Base-by-base conservation (phyloP, 2,113 vertebrate genomes). In the Tretioscincus oriximinensis region DNA sequence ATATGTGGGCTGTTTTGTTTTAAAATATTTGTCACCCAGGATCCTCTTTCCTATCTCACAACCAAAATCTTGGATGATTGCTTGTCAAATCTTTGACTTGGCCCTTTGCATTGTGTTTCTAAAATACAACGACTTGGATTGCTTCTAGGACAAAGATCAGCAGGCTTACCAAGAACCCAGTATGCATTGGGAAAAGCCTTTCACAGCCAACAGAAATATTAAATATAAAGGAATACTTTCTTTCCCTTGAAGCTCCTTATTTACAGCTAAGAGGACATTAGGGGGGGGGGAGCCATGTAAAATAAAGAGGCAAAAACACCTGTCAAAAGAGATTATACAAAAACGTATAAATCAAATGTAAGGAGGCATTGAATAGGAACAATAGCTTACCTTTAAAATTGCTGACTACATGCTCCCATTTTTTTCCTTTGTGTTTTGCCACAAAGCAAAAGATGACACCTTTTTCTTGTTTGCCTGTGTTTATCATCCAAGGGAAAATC, bases 41-140 rank as follows among this genome's bases (percentile, higher is more conserved):
- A 31, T 9, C 22, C 28, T 66, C 14, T 86, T 84, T 6, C 0
- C 78, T 82, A 77, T 9, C n/a, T 3, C 73, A 3, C 47, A 64
- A 58, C 82, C 67, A 9, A 73, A 1, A 9, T 86, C 72, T 20
- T 26, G 64, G 84, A 75, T 71, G 1, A 24, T 12, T 20, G 11
- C 1, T 2, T 83, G 80, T 78, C n/a, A 64, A 71, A 45, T 61
- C 49, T 80, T 68, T 86, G 4, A 54, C 4, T 74, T 81, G 58
- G 2, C 1, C 89, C 77, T 12, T 68, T 85, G 63, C n/a, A n/a
- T 71, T 76, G 79, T 73, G 45, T 89, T 88, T 85, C 82, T 35
- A 81, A 87, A 66, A 4, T 0, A 16, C 0, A 45, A 20, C 29
- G 51, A 10, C 54, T 80, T 68, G 2, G 0, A 65, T 8, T 80